Percentiles rank a stretch among this genome's conserved stretches.
Evolutionary conservation across 2,113 vertebrate genomes (phyloP).

Genomic region (Uria aalge): DNA sequence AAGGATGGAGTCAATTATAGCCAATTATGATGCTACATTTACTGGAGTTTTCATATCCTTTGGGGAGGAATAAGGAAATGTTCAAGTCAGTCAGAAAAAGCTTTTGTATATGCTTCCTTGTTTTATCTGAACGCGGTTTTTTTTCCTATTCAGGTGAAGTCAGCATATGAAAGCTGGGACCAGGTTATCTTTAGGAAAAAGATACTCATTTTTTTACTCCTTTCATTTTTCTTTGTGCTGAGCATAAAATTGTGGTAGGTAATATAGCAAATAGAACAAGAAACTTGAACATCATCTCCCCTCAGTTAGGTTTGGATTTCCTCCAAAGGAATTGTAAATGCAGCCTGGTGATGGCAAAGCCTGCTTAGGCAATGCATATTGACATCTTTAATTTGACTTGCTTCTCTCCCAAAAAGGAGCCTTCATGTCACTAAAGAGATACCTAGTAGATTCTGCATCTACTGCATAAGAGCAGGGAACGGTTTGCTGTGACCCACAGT

Average conservation of each 20-base stretch:
- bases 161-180: background rate
- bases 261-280: background rate
- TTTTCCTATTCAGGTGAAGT: slow-evolving; percentile 16
- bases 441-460: background rate
- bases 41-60: slow-evolving; percentile 70
- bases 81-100: slow-evolving; percentile 68
- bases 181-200: slow-evolving; percentile 49
- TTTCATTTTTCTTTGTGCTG: background rate
- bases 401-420: background rate
- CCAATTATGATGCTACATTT: slow-evolving; percentile 75
- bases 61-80: slow-evolving; percentile 71
- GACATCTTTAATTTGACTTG: background rate
- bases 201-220: background rate
- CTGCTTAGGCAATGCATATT: background rate
- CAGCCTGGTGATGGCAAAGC: background rate
- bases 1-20: slow-evolving; percentile 76
- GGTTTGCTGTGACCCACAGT: background rate
- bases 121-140: background rate
- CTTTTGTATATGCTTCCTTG: slow-evolving; percentile 42
- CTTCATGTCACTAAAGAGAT: background rate
- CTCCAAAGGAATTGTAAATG: background rate
- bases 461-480: background rate
- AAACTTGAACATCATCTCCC: background rate
- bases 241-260: background rate
- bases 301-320: background rate